Conservation (phyloP, 1,140 invertebrate genomes). For the Drosophila sturtevanti region DNA sequence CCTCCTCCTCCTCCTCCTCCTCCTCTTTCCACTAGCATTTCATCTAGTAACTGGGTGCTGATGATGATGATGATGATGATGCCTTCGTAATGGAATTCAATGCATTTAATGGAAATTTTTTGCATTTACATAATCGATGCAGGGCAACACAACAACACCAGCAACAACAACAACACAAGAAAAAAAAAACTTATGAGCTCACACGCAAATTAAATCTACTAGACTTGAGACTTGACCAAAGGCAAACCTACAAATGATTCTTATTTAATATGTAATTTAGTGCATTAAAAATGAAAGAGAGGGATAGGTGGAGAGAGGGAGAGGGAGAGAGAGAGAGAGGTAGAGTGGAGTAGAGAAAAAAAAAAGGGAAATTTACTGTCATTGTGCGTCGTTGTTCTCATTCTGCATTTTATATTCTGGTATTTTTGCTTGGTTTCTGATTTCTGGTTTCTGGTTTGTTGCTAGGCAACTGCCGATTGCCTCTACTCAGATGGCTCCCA, state of each 20-base stretch:
- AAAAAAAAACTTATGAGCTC: conserved; percentile 49
- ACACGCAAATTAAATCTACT: conserved; percentile 58
- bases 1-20: neutral
- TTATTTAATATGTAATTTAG: conserved; percentile 64
- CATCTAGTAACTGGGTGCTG: too few relatives aligned
- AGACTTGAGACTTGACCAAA: neutral
- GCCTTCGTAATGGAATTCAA: conserved; percentile 67
- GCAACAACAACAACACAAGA: too few relatives aligned
- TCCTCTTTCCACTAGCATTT: too few relatives aligned
- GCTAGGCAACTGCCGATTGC: conserved; percentile 11
- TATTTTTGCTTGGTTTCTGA: conserved; percentile 16
- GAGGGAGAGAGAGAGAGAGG: too few relatives aligned
- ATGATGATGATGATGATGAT: conserved; percentile 40
- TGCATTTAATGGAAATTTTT: conserved; percentile 66
- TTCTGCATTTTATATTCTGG: conserved; percentile 34
- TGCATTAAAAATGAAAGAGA: too few relatives aligned
- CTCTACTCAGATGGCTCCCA: neutral
- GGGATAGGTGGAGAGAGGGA: too few relatives aligned
- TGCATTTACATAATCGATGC: conserved; percentile 68
- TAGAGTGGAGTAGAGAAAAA: neutral
- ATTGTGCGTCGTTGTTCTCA: conserved; percentile 43
- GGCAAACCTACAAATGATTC: neutral
- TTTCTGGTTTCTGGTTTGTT: conserved; percentile 13
- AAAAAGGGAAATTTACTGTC: conserved; percentile 52
- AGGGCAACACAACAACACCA: conserved; percentile 35